Conservation (phyloP, 2,888 invertebrate species). For the Blastobasis lacticolella region DNA sequence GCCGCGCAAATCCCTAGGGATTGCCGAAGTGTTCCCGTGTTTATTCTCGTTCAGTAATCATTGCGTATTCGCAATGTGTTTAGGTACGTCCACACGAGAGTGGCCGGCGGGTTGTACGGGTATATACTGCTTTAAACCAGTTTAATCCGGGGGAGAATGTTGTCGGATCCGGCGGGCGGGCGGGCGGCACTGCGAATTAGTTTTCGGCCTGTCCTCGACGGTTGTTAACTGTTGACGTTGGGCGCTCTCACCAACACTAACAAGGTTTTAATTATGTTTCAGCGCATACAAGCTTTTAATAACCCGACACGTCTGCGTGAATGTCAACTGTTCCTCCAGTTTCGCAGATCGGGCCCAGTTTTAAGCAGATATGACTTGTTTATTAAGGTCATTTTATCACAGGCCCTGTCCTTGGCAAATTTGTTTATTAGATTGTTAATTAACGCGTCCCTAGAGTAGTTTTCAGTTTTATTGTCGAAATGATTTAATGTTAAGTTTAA, state of each 20-base stretch:
- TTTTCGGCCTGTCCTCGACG: conserved; percentile 49
- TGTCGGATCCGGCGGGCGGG: conserved; percentile 28
- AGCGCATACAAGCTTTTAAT: conserved; percentile 37
- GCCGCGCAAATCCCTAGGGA: too few species aligned
- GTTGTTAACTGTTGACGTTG: conserved; percentile 48
- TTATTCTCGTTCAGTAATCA: too few species aligned
- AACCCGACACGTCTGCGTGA: conserved; percentile 8
- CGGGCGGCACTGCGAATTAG: conserved; percentile 43
- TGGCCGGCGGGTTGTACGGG: too few species aligned
- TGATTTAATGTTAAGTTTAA: conserved; percentile 2
- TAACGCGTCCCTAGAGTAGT: conserved; percentile 6
- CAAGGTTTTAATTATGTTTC: conserved; percentile 57
- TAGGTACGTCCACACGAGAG: too few species aligned
- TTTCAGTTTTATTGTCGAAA: conserved; percentile 7
- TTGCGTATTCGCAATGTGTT: too few species aligned
- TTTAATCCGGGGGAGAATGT: conserved; percentile 36
- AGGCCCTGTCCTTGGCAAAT: conserved; percentile 5
- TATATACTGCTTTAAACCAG: conserved; percentile 21
- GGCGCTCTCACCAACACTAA: conserved; percentile 39
- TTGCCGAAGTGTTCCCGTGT: too few species aligned
- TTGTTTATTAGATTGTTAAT: conserved; percentile 9
- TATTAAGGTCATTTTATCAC: conserved; percentile 16
- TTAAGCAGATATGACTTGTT: conserved; percentile 7
- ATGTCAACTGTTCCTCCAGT: conserved; percentile 5
- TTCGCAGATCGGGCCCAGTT: neutral